These are phyloP conservation scores for Terebella lapidaria DNA, from an alignment of 2,888 invertebrate genomes.

Conservation along the genomic window DNA sequence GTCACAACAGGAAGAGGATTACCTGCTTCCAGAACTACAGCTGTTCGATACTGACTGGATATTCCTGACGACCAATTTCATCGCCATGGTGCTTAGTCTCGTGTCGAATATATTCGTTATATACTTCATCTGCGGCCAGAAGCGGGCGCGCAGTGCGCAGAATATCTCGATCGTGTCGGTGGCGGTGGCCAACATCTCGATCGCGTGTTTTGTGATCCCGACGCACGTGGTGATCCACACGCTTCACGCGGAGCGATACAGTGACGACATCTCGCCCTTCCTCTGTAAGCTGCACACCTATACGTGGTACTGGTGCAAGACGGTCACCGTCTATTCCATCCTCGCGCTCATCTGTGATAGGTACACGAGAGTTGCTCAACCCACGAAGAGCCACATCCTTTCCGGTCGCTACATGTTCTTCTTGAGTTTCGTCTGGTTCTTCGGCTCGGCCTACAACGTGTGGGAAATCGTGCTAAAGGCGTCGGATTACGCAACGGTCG, in stretches of 20 bases:
- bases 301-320: conserved; percentile 17
- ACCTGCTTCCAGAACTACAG: too few relatives aligned
- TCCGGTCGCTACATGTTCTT: conserved; percentile 40
- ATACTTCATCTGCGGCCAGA: conserved; percentile 16
- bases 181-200: conserved; percentile 11
- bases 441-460: conserved; percentile 42
- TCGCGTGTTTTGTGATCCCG: conserved; percentile 10
- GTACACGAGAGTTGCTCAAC: conserved; percentile 8
- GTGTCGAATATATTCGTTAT: conserved; percentile 10
- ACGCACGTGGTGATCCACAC: conserved; percentile 4
- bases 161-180: conserved; percentile 21
- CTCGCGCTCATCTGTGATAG: conserved; percentile 18
- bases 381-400: conserved; percentile 3
- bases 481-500: conserved; percentile 1
- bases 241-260: neutral
- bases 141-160: conserved; percentile 11
- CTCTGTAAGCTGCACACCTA: conserved; percentile 20
- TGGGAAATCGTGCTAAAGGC: conserved; percentile 30
- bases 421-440: conserved; percentile 46
- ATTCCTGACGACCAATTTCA: conserved; percentile 6
- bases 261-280: conserved; percentile 3
- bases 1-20: too few relatives aligned
- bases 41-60: neutral
- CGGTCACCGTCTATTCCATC: conserved; percentile 19
- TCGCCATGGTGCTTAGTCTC: conserved; percentile 4